Base-by-base conservation (phyloP, 2,113 vertebrate species). In the Saguinus imperator region DNA sequence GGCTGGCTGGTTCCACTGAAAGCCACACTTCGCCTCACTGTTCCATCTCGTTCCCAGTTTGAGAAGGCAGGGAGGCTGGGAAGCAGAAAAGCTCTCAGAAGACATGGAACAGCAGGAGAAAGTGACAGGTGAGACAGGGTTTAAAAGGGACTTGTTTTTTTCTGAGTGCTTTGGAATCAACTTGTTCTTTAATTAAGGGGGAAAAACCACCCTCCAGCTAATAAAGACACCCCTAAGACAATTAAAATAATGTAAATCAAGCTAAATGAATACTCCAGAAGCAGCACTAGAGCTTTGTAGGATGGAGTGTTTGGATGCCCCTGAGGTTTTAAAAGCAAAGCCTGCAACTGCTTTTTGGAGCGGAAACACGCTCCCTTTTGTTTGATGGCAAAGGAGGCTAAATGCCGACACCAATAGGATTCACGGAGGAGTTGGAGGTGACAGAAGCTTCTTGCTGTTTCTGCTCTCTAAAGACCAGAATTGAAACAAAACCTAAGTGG, bases 181-280 rank as follows among this genome's bases (percentile, higher is more conserved):
- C 90, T 83, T 91, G 55, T 73, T 98, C 89, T 98, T 98, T 98
- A 98, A 98, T 98, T 98, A 98, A 98, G 94, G 48, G 43, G 77
- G 1, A 32, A 75, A 77, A 96, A 80, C 91, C 70, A 89, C 88
- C 48, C 92, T 68, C 16, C n/a, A 97, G 97, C 89, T 97, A 97
- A 94, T 95, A 84, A 98, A 98, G 93, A 95, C 76, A 97, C 79
- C 89, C 95, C 77, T 94, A 96, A 98, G 97, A 95, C 97, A 98
- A 98, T 93, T 83, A 94, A 70, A 97, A 96, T 93, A 95, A 97
- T 97, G 91, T 94, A 95, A 97, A 95, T 80, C 76, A 98, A 95
- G 90, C 61, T 97, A 98, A 98, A 96, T 18, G n/a, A 98, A 97
- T 91, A 81, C 58, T 96, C 95, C 43, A 58, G 48, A 97, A 98